These are phyloP conservation scores for Oncopeltus fasciatus DNA, from an alignment of 1,140 invertebrate genomes.

Conservation along the genomic window DNA sequence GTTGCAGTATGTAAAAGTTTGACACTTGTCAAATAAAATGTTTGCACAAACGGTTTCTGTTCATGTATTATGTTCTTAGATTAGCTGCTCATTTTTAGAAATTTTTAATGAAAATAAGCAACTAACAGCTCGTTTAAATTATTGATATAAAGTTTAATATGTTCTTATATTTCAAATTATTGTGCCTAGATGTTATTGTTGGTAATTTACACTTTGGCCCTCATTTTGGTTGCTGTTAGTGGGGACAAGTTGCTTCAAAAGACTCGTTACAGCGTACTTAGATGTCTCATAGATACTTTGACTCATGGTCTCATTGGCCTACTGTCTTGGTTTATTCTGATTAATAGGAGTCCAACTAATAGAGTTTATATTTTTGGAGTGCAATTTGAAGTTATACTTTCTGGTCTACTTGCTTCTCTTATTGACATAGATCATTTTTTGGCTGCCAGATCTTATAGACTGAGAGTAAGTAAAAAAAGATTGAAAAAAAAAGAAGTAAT, in stretches of 20 bases:
- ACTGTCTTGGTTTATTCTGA: neutral
- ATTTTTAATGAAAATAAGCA: no score
- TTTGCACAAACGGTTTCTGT: no score
- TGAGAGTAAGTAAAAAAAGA: conserved; percentile 3
- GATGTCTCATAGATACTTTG: neutral
- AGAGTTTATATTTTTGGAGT: neutral
- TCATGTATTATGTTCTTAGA: no score
- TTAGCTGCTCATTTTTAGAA: no score
- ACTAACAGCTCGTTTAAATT: no score
- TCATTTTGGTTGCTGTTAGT: neutral
- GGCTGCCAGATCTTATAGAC: neutral
- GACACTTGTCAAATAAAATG: no score
- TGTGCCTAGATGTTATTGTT: no score
- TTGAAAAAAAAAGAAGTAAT: no score
- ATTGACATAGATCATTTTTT: conserved; percentile 12
- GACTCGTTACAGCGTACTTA: neutral
- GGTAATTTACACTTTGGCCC: no score
- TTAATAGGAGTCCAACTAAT: neutral
- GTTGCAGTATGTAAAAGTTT: no score
- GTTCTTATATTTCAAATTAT: neutral
- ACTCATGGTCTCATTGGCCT: conserved; percentile 6
- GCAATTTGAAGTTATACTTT: neutral
- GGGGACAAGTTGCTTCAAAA: conserved; percentile 1
- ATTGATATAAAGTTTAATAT: no score
- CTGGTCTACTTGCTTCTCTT: neutral